A percentile compares a stretch with the other conserved stretches of the same genome.
phyloP scores from a whole-genome alignment of 2,888 invertebrate genomes.

The Drosophila falleni region DNA sequence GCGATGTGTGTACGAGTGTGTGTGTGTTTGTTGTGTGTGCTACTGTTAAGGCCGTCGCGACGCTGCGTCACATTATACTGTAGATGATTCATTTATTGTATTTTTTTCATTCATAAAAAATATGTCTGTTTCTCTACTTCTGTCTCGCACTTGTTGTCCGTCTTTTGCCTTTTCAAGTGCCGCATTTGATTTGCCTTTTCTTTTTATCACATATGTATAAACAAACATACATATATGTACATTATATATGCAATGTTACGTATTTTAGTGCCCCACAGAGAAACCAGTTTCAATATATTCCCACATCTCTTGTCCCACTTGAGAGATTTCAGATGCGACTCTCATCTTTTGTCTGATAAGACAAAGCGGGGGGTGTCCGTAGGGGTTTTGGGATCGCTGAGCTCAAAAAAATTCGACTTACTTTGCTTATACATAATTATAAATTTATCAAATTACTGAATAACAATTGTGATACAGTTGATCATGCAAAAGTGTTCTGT shows the following conservation, averaged over 20 bases:
- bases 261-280: slow-evolving; percentile 71
- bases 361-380: not conserved
- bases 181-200: slow-evolving; percentile 70
- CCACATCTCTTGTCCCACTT: slow-evolving; percentile 62
- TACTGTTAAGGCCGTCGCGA: slow-evolving; percentile 57
- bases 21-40: slow-evolving; percentile 33
- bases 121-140: slow-evolving; percentile 51
- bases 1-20: slow-evolving; percentile 6
- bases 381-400: not conserved
- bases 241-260: slow-evolving; percentile 58
- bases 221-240: slow-evolving; percentile 7
- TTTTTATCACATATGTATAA: slow-evolving; percentile 25
- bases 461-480: slow-evolving; percentile 13
- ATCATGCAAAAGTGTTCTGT: not conserved
- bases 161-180: slow-evolving; percentile 58
- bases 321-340: slow-evolving; percentile 45
- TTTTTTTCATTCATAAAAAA: slow-evolving; percentile 71
- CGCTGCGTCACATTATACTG: slow-evolving; percentile 64
- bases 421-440: not conserved
- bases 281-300: slow-evolving; percentile 68
- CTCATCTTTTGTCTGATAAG: slow-evolving; percentile 42
- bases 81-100: slow-evolving; percentile 63
- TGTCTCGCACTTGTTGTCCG: slow-evolving; percentile 9
- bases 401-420: slow-evolving; percentile 7
- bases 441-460: slow-evolving; percentile 6